A percentile compares a stretch with the other conserved stretches of the same genome.
phyloP scores from a whole-genome alignment of 1,140 invertebrate species.

The Tachypleus tridentatus region DNA sequence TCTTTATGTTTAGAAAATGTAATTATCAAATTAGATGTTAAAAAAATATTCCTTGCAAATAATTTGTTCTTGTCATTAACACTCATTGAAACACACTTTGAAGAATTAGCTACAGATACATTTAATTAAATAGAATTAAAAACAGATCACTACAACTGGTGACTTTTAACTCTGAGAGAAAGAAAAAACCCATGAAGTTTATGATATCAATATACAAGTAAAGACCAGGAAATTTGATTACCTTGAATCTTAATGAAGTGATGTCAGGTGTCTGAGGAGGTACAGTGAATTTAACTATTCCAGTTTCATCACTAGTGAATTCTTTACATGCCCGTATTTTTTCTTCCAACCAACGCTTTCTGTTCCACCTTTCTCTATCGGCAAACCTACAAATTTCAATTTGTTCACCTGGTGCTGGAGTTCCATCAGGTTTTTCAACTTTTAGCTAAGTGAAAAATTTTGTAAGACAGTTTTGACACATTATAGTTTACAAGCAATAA shows the following conservation, averaged over 20 bases:
- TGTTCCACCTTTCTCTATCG: constrained; percentile 4
- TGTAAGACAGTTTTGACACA: no score
- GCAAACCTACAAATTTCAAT: constrained; percentile 25
- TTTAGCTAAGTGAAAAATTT: constrained; percentile 28
- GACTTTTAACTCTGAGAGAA: background rate
- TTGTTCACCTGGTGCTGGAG: constrained; percentile 26
- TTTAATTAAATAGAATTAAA: no score
- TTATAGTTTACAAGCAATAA: no score
- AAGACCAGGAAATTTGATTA: constrained; percentile 10
- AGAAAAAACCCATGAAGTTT: background rate
- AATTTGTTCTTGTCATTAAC: no score
- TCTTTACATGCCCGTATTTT: constrained; percentile 21
- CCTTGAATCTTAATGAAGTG: constrained; percentile 14
- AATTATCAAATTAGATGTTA: no score
- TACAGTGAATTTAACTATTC: constrained; percentile 22
- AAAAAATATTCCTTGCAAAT: no score
- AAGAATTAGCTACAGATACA: no score
- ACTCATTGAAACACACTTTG: no score
- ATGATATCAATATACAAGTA: background rate
- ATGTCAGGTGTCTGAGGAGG: constrained; percentile 16
- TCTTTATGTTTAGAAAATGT: no score
- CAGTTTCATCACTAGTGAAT: constrained; percentile 29
- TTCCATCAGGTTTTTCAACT: constrained; percentile 30
- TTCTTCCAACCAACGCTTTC: constrained; percentile 15
- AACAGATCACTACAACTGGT: no score